Percentiles rank a stretch among this genome's conserved stretches.
phyloP scores from a whole-genome alignment of 1,140 invertebrate genomes.

The Dryas iulia region DNA sequence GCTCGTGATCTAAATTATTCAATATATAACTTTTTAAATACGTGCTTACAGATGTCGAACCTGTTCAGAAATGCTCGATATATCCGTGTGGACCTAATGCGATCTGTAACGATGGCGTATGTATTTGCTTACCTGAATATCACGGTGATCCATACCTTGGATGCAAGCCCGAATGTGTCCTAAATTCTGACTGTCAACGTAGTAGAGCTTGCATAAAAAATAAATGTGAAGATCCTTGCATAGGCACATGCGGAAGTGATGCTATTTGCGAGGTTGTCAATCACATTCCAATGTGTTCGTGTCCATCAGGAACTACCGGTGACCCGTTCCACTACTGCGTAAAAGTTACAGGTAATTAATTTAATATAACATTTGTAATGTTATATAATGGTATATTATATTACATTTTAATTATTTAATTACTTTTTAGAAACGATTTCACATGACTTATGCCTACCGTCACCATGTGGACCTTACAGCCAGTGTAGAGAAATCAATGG shows the following conservation, averaged over 20 bases:
- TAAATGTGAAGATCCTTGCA: slow-evolving; percentile 87
- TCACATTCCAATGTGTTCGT: slow-evolving; percentile 87
- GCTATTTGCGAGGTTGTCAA: slow-evolving; percentile 90
- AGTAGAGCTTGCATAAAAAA: slow-evolving; percentile 86
- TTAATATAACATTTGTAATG: too few species aligned
- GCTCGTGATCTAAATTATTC: too few species aligned
- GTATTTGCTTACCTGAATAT: slow-evolving; percentile 86
- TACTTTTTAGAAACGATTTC: slow-evolving; percentile 49
- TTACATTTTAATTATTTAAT: too few species aligned
- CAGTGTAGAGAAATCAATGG: slow-evolving; percentile 85
- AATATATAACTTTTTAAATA: too few species aligned
- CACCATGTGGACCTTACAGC: slow-evolving; percentile 85
- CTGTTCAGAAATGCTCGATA: slow-evolving; percentile 82
- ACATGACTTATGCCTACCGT: slow-evolving; percentile 81
- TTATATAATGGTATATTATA: slow-evolving; percentile 18
- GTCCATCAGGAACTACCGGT: slow-evolving; percentile 83
- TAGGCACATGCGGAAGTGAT: slow-evolving; percentile 86
- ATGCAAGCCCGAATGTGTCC: slow-evolving; percentile 86
- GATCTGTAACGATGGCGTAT: slow-evolving; percentile 81
- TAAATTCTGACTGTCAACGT: slow-evolving; percentile 84
- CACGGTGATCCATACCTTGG: slow-evolving; percentile 81
- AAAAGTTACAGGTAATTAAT: slow-evolving; percentile 66
- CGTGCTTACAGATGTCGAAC: slow-evolving; percentile 50
- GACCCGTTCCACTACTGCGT: slow-evolving; percentile 87
- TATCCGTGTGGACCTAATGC: slow-evolving; percentile 86